Evolutionary conservation across 2,113 vertebrate genomes (phyloP).

Genomic region (Paramormyrops kingsleyae): DNA sequence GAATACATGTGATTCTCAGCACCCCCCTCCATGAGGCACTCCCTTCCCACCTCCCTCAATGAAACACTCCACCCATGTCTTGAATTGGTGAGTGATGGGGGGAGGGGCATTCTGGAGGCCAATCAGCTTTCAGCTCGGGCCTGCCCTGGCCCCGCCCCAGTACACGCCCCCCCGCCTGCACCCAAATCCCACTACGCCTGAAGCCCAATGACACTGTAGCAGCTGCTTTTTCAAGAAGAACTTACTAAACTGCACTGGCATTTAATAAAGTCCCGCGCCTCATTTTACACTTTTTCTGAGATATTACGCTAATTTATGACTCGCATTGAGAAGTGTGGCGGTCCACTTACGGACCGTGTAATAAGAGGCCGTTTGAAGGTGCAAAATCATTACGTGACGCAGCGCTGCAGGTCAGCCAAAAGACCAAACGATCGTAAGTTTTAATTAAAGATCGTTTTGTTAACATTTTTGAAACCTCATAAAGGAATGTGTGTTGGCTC

Average conservation of each 20-base stretch:
- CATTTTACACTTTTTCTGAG: background rate
- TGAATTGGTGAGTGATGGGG: background rate
- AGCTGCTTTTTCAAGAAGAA: background rate
- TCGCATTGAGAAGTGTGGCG: background rate
- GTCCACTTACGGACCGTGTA: background rate
- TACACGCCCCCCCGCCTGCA: background rate
- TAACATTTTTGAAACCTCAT: background rate
- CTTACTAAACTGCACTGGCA: background rate
- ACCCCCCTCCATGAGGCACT: background rate
- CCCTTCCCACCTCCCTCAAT: background rate
- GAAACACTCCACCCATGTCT: background rate
- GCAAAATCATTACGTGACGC: background rate
- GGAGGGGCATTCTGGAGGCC: background rate
- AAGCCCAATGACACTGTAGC: background rate
- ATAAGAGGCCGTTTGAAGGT: background rate
- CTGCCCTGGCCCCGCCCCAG: background rate
- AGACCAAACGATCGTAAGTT: background rate
- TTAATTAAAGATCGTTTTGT: constrained; percentile 1
- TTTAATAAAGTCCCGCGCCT: background rate
- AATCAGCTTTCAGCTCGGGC: background rate
- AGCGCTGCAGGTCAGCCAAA: background rate
- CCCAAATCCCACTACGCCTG: background rate
- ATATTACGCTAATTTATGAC: background rate
- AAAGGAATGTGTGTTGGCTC: background rate
- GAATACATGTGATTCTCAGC: background rate